These are phyloP conservation scores for Petrocephalus microphthalmus DNA, from an alignment of 2,113 vertebrate species.

Conservation along the genomic window DNA sequence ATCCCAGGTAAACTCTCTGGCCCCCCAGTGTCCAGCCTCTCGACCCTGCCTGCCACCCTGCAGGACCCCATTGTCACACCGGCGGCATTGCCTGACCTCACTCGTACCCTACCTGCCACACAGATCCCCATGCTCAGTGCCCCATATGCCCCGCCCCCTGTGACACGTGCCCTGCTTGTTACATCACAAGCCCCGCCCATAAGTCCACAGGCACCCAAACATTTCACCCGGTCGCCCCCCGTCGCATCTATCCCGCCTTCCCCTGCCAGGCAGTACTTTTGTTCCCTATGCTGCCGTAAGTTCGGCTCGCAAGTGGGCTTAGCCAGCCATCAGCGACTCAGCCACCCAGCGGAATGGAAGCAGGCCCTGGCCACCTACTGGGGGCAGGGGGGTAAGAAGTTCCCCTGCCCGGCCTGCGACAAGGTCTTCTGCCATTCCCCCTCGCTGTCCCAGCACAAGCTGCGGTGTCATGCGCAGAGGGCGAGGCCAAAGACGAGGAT, in stretches of 20 bases:
- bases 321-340: slow-evolving; percentile 34
- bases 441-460: slow-evolving; percentile 16
- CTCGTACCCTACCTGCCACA: not conserved
- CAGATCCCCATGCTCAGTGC: not conserved
- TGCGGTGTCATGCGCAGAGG: not conserved
- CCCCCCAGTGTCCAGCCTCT: not conserved
- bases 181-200: slow-evolving; percentile 16
- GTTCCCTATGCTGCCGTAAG: slow-evolving; percentile 37
- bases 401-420: slow-evolving; percentile 19
- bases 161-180: not conserved
- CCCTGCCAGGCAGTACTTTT: slow-evolving; percentile 26
- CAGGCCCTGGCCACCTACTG: not conserved
- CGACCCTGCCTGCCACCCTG: not conserved
- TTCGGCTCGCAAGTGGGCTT: slow-evolving; percentile 42
- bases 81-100: not conserved
- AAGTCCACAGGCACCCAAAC: not conserved
- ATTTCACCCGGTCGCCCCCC: not conserved
- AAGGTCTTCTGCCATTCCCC: slow-evolving; percentile 21
- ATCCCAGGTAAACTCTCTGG: not conserved
- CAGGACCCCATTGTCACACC: not conserved
- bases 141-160: too few relatives aligned
- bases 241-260: slow-evolving; percentile 18
- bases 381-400: slow-evolving; percentile 16
- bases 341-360: slow-evolving; percentile 29
- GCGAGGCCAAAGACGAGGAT: not conserved